Evolutionary conservation across 2,797 vertebrate species (phyloP).

Genomic region (Delichon dasypus): DNA sequence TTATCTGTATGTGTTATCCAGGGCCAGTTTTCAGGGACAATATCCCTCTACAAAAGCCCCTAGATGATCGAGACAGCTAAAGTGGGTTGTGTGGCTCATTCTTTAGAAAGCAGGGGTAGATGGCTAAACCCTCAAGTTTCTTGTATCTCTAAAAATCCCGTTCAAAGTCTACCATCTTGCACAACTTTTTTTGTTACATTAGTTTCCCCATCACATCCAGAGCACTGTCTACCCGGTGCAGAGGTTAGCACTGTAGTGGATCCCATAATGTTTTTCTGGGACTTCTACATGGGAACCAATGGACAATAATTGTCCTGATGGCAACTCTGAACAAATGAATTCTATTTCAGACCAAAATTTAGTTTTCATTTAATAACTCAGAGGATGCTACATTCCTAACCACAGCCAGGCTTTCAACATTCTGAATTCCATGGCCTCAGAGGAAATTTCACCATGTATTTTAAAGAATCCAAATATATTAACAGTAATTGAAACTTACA

Average conservation of each 20-base stretch:
- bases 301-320: background rate
- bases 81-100: background rate
- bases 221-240: background rate
- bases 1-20: background rate
- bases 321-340: background rate
- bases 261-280: background rate
- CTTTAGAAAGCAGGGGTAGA: background rate
- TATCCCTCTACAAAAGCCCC: background rate
- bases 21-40: background rate
- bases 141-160: background rate
- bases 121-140: background rate
- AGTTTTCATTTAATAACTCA: background rate
- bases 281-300: background rate
- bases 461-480: background rate
- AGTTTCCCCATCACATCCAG: background rate
- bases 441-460: background rate
- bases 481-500: background rate
- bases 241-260: background rate
- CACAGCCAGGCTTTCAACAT: background rate
- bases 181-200: background rate
- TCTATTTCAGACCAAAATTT: background rate
- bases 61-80: background rate
- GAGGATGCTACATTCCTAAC: background rate
- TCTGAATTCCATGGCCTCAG: background rate
- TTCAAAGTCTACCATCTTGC: background rate